Percentiles rank a stretch among this genome's conserved stretches.
Evolutionary conservation across 2,797 vertebrate genomes (phyloP).

Genomic region (Neoniphon sammara): DNA sequence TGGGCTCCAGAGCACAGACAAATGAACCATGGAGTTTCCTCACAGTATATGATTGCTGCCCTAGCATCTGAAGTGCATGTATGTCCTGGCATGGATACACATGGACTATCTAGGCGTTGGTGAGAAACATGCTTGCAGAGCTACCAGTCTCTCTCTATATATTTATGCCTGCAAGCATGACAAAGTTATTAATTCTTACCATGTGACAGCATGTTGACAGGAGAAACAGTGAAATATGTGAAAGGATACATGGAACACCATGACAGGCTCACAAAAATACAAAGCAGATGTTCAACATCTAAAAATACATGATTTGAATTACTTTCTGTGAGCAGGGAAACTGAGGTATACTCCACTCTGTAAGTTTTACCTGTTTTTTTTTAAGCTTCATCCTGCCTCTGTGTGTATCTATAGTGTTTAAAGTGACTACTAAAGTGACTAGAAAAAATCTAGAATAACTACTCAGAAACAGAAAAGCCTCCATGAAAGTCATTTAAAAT

Average conservation of each 20-base stretch:
- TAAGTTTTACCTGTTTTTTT: background rate
- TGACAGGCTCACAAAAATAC: too few relatives aligned
- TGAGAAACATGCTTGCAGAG: background rate
- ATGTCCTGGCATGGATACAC: slow-evolving; percentile 16
- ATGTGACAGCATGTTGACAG: background rate
- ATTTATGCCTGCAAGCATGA: background rate
- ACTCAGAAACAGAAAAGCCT: background rate
- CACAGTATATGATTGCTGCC: slow-evolving; percentile 50
- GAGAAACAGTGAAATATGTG: too few relatives aligned
- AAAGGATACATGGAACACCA: too few relatives aligned
- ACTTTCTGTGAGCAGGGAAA: too few relatives aligned
- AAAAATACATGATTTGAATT: too few relatives aligned
- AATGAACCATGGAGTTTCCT: slow-evolving; percentile 84
- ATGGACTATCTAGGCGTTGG: slow-evolving; percentile 11
- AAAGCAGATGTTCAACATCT: too few relatives aligned
- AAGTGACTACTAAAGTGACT: too few relatives aligned
- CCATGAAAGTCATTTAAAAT: background rate
- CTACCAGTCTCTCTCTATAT: slow-evolving; percentile 2
- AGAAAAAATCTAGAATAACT: background rate
- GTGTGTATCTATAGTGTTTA: background rate
- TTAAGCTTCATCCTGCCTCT: background rate
- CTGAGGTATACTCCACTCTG: background rate
- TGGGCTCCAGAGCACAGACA: slow-evolving; percentile 80
- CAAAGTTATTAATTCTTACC: background rate
- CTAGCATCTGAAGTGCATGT: slow-evolving; percentile 20